Evolutionary conservation across 2,113 vertebrate genomes (phyloP), one percentile per base, ranked within the genome.

Genomic region (Malurus cyaneus): DNA sequence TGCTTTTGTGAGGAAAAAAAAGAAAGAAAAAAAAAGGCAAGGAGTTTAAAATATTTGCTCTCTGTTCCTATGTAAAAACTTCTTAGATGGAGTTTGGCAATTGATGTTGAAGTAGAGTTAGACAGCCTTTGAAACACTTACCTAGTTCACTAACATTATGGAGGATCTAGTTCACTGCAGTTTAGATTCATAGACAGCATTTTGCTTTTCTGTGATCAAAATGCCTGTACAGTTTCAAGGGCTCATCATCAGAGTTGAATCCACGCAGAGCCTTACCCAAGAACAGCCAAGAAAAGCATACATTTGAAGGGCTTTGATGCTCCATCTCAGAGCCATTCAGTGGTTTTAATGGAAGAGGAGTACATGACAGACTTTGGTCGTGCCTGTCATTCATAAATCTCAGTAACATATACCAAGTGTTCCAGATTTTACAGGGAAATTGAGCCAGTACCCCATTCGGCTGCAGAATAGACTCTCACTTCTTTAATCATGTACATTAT

Each of bases 131-230:
- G 94, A 97, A 97, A 94, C 42, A 31, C 86, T 95, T 50, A 94
- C 92, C 60, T 92, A 44, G 72, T 86, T 70, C 67, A 79, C 8
- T 32, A 88, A 60, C 26, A 50, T 80, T 70, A 47, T 42, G 89
- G 66, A 89, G 52, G 80, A 78, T 74, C 72, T 85, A 83, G 79
- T 92, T 96, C 93, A 87, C 88, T 65, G 88, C 47, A 41, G 52
- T 89, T 95, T 86, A 54, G 62, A 89, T 86, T 87, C 89, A 76
- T 34, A 96, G 80, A 60, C 69, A 84, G 85, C 80, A 34, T 92
- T 96, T 94, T 85, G 86, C 94, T 94, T 94, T 95, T 81, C 65
- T 84, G 44, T 93, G 95, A 97, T 97, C 94, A 96, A 96, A 92
- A 96, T 64, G 54, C 61, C 42, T 71, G 59, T 89, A 76, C 65